Base-by-base conservation (phyloP, 2,888 invertebrate species). In the Acleris laterana region DNA sequence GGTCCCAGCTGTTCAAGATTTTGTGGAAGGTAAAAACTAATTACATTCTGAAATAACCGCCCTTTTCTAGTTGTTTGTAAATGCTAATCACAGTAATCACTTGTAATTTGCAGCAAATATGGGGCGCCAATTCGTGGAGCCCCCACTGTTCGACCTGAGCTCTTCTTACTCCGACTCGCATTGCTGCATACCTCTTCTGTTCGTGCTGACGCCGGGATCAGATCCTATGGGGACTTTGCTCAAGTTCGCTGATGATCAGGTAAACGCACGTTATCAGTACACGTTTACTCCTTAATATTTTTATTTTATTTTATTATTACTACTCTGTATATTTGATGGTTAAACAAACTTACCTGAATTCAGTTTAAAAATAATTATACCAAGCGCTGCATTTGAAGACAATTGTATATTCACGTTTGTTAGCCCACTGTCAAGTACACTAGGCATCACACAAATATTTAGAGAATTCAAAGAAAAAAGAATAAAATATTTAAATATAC, bases 201-300 rank as follows among this genome's bases (percentile, higher is more conserved):
- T 99, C 79, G 95, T 99, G 28, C 88, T 99, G 69, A 98, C 98
- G 0, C 98, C 98, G 0, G 98, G 98, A 4, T 97, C 98, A 0
- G 99, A 99, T 93, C 99, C 99, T 0, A 98, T 97, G 78, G 97
- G 97, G 25, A 95, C 97, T 0, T 86, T 99, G 46, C 93, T 98
- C 2, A 97, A 98, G 85, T 98, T 98, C 87, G 98, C 98, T 22
- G 98, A 98, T 71, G 98, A 98, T 82, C 97, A 97, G 91, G 94
- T 93, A 53, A 5, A 13, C 38, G 13, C 38, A 38, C 38, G 38
- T 13, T 38, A 38, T 13, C 13, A 38, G 9, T 38, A 13, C 38
- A 13, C 13, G 38, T 11, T 13, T 11, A 13, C 38, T 38, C 38
- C 38, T 38, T 11, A 44, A 46, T 5, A 1, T 5, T n/a, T 44